These are phyloP conservation scores for Enhydra lutris DNA, from an alignment of 2,113 vertebrate species.

Conservation along the genomic window DNA sequence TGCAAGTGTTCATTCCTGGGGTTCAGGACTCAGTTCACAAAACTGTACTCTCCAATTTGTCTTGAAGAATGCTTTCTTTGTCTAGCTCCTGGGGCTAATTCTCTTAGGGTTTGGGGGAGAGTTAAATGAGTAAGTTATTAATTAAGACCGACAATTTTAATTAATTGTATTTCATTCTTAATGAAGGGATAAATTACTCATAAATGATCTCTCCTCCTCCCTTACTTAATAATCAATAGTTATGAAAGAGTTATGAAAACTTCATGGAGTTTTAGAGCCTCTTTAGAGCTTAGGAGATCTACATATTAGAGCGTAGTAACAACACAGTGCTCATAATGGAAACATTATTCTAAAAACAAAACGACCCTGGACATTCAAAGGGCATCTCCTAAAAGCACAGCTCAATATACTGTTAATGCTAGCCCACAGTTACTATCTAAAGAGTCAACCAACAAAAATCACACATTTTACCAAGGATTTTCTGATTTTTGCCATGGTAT, in stretches of 20 bases:
- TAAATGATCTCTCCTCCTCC: neutral
- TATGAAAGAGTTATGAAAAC: constrained; percentile 5
- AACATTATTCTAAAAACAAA: constrained; percentile 11
- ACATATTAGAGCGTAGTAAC: neutral
- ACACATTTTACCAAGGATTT: neutral
- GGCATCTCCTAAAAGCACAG: neutral
- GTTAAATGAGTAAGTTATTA: constrained; percentile 56
- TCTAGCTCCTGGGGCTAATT: neutral
- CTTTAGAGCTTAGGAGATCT: neutral
- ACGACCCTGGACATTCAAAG: neutral
- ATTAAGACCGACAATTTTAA: constrained; percentile 37
- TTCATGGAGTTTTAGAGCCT: neutral
- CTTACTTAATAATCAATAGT: neutral
- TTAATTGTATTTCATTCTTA: constrained; percentile 25
- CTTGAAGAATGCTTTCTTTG: constrained; percentile 57
- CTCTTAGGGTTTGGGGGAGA: neutral
- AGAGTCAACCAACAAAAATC: neutral
- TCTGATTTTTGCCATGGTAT: neutral
- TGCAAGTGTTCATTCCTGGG: constrained; percentile 42
- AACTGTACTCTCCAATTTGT: constrained; percentile 40
- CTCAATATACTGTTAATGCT: neutral
- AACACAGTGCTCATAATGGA: neutral
- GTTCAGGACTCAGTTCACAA: constrained; percentile 43
- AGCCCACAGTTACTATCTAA: neutral
- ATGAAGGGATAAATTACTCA: neutral